phyloP scores from a whole-genome alignment of 2,113 vertebrate species.

The Isurus oxyrinchus region DNA sequence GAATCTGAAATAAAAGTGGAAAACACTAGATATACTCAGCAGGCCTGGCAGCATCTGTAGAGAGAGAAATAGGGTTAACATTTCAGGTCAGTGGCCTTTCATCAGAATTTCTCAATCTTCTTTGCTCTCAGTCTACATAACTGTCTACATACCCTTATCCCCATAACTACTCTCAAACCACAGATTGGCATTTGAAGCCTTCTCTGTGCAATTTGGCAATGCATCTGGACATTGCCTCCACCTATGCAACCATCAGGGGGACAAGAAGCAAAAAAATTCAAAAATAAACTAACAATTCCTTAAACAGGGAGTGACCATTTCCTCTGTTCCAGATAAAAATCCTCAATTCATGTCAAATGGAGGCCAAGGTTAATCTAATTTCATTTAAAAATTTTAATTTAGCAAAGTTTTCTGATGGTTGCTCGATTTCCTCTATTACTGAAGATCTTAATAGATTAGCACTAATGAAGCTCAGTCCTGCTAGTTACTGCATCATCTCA shows the following conservation, averaged over 20 bases:
- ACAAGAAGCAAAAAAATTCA: not conserved
- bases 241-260: not conserved
- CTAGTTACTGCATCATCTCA: not conserved
- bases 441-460: not conserved
- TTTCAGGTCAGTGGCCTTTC: not conserved
- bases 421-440: not conserved
- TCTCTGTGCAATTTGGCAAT: not conserved
- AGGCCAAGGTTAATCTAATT: not conserved
- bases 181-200: not conserved
- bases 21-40: not conserved
- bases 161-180: not conserved
- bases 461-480: not conserved
- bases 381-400: not conserved
- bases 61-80: too few relatives aligned
- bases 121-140: not conserved
- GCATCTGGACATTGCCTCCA: too few relatives aligned
- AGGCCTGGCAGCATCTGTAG: too few relatives aligned
- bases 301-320: not conserved
- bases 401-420: not conserved
- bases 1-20: not conserved
- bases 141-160: not conserved
- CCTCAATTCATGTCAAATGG: not conserved
- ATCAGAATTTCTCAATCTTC: not conserved
- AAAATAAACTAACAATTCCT: not conserved
- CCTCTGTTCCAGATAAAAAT: not conserved